phyloP scores from a whole-genome alignment of 2,113 vertebrate genomes.

The Apteryx owenii region DNA sequence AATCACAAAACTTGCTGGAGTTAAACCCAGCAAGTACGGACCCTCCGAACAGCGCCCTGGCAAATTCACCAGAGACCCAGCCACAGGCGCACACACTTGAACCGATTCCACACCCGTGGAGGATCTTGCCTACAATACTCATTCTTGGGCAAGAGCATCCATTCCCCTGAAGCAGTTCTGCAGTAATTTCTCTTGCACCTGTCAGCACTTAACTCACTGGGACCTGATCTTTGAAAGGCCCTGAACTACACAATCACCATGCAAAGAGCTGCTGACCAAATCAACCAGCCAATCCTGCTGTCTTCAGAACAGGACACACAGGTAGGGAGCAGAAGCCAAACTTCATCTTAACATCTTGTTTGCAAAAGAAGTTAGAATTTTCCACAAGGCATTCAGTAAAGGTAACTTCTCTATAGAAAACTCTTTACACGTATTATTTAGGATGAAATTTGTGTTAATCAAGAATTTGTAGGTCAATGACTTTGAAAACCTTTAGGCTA shows the following conservation, averaged over 20 bases:
- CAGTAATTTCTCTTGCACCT: neutral
- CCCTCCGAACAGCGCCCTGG: neutral
- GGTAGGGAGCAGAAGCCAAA: neutral
- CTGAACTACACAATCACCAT: no score
- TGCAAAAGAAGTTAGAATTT: neutral
- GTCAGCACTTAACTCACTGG: no score
- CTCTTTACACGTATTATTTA: neutral
- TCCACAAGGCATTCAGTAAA: neutral
- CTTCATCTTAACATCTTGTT: neutral
- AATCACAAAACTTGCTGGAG: neutral
- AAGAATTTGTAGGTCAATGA: slow-evolving; percentile 2
- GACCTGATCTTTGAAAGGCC: neutral
- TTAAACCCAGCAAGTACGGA: neutral
- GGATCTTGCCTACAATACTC: neutral
- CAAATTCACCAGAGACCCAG: no score
- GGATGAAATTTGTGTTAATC: neutral
- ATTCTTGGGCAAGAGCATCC: neutral
- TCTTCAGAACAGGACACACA: rapidly evolving
- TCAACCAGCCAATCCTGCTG: neutral
- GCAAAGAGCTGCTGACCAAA: rapidly evolving
- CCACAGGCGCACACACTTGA: neutral
- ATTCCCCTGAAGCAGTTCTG: neutral
- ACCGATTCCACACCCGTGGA: neutral
- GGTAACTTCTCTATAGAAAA: neutral
- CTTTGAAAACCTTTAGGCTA: neutral